Percentiles rank a stretch among this genome's conserved stretches.
These are phyloP conservation scores for Andrena praecox DNA, from an alignment of 2,888 invertebrate species.

Conservation along the genomic window DNA sequence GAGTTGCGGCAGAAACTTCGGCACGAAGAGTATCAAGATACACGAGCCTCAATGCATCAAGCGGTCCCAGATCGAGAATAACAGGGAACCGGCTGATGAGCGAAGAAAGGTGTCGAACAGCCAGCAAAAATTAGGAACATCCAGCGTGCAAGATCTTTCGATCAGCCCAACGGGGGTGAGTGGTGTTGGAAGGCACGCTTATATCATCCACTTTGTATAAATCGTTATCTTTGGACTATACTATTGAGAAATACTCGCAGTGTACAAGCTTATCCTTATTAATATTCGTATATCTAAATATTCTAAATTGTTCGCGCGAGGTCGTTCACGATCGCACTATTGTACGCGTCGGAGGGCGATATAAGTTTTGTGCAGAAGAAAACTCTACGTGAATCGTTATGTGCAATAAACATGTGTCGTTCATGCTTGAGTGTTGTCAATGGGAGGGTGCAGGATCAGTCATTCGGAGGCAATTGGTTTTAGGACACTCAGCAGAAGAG, in stretches of 20 bases:
- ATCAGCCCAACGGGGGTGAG: conserved; percentile 70
- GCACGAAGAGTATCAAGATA: conserved; percentile 87
- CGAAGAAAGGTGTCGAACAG: conserved; percentile 22
- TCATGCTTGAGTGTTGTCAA: conserved; percentile 20
- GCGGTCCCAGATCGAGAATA: conserved; percentile 88
- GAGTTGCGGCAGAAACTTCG: conserved; percentile 89
- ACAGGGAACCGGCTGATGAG: conserved; percentile 1
- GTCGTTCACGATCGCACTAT: background rate
- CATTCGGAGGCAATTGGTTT: conserved; percentile 48
- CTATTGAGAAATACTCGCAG: background rate
- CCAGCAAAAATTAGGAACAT: conserved; percentile 21
- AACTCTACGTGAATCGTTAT: background rate
- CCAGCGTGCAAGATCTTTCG: conserved; percentile 29
- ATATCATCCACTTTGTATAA: conserved; percentile 46
- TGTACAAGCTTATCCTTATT: conserved; percentile 22
- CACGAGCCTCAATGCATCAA: conserved; percentile 90
- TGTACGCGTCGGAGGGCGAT: background rate
- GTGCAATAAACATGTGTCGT: conserved; percentile 34
- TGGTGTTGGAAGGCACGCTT: conserved; percentile 54
- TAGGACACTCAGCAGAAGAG: conserved; percentile 68
- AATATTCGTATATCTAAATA: background rate
- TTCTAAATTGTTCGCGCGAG: background rate
- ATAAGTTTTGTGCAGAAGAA: conserved; percentile 20
- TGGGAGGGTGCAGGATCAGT: background rate
- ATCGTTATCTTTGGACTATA: background rate